These are phyloP conservation scores for Leucosticte australis DNA, from an alignment of 2,113 vertebrate genomes.

Conservation along the genomic window DNA sequence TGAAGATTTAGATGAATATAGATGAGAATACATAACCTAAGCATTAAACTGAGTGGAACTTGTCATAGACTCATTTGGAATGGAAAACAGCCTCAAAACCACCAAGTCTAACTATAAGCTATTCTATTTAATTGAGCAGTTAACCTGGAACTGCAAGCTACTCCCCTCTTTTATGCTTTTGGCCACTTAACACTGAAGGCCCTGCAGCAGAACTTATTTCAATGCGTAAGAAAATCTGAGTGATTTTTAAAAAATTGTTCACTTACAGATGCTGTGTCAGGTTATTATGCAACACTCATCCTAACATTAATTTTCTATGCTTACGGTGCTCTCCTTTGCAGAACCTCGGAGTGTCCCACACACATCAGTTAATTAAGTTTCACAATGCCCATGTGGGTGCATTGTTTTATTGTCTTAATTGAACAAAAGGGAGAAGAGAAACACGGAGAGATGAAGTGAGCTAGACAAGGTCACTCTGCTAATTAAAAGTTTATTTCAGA, in stretches of 20 bases:
- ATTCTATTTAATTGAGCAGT: neutral
- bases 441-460: neutral
- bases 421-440: neutral
- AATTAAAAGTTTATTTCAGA: neutral
- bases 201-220: neutral
- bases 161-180: neutral
- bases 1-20: neutral
- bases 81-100: neutral
- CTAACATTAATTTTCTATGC: neutral
- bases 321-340: neutral
- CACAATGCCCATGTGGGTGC: neutral
- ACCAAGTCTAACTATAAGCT: fast-evolving
- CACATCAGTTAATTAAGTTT: conserved; percentile 31
- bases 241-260: neutral
- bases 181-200: neutral
- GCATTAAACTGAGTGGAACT: neutral
- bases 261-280: neutral
- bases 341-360: neutral
- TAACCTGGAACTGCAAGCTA: neutral
- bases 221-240: neutral
- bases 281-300: neutral
- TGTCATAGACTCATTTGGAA: neutral
- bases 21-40: neutral
- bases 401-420: conserved; percentile 34
- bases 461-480: neutral